Percentiles rank a stretch among this genome's conserved stretches.
These are phyloP conservation scores for Anisognathus igniventris DNA, from an alignment of 2,797 vertebrate species.

Conservation along the genomic window DNA sequence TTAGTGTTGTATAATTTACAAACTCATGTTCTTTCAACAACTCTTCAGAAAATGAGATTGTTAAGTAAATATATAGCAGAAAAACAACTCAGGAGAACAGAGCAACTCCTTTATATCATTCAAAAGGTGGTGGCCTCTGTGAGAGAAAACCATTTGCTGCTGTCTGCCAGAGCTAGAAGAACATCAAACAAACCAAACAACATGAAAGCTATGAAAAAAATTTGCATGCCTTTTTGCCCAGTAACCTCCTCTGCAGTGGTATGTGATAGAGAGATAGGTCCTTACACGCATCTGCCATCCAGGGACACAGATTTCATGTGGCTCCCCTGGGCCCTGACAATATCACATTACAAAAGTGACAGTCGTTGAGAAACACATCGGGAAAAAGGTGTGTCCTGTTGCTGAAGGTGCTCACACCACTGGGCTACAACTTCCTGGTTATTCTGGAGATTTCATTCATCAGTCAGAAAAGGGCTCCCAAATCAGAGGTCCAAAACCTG, in stretches of 20 bases:
- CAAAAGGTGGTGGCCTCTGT: conserved; percentile 45
- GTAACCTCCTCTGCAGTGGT: neutral
- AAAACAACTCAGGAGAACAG: conserved; percentile 55
- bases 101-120: conserved; percentile 41
- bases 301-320: neutral
- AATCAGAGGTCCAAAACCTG: neutral
- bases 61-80: conserved; percentile 71
- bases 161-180: conserved; percentile 39
- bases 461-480: neutral
- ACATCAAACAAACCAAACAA: conserved; percentile 61
- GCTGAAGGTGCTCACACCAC: neutral
- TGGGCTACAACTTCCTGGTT: neutral
- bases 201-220: conserved; percentile 48
- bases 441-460: neutral
- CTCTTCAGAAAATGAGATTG: conserved; percentile 68
- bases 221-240: neutral
- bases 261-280: conserved; percentile 10
- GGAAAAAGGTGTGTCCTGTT: fast-evolving
- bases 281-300: conserved; percentile 20
- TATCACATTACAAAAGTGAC: neutral
- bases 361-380: neutral
- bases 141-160: conserved; percentile 41
- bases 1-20: conserved; percentile 74
- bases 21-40: conserved; percentile 76
- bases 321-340: neutral